phyloP scores from a whole-genome alignment of 1,140 invertebrate species.

The Apis dorsata region DNA sequence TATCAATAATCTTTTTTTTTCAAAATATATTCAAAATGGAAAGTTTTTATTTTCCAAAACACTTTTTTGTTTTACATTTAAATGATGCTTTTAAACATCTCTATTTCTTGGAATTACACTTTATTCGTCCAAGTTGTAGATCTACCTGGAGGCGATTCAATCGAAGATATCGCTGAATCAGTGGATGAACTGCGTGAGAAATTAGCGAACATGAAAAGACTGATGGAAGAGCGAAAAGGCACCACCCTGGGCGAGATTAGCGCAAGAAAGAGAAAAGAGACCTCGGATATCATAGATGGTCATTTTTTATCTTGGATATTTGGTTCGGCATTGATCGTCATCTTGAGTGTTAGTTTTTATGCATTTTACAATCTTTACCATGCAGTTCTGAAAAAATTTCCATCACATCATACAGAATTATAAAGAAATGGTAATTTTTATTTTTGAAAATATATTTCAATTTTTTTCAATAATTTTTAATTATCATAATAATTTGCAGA shows the following conservation, averaged over 20 bases:
- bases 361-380: constrained; percentile 91
- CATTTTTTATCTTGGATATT: constrained; percentile 90
- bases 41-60: background rate
- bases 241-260: constrained; percentile 78
- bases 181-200: constrained; percentile 89
- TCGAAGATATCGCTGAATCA: constrained; percentile 85
- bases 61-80: background rate
- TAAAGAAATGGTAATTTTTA: constrained; percentile 75
- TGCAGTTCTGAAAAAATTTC: constrained; percentile 90
- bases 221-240: constrained; percentile 87
- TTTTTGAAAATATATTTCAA: background rate
- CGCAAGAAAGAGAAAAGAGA: constrained; percentile 76
- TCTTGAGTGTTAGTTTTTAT: constrained; percentile 88
- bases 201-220: constrained; percentile 87
- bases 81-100: background rate
- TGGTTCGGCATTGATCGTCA: constrained; percentile 86
- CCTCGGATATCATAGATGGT: constrained; percentile 87
- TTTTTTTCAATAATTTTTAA: background rate
- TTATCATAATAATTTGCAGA: background rate
- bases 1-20: background rate
- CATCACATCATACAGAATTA: constrained; percentile 87
- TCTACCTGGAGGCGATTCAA: constrained; percentile 68
- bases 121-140: constrained; percentile 46
- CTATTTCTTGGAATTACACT: constrained; percentile 8
- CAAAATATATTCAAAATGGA: background rate